Percentiles rank a stretch among this genome's conserved stretches.
phyloP scores from a whole-genome alignment of 2,797 vertebrate species.

The Taenioides sp. region DNA sequence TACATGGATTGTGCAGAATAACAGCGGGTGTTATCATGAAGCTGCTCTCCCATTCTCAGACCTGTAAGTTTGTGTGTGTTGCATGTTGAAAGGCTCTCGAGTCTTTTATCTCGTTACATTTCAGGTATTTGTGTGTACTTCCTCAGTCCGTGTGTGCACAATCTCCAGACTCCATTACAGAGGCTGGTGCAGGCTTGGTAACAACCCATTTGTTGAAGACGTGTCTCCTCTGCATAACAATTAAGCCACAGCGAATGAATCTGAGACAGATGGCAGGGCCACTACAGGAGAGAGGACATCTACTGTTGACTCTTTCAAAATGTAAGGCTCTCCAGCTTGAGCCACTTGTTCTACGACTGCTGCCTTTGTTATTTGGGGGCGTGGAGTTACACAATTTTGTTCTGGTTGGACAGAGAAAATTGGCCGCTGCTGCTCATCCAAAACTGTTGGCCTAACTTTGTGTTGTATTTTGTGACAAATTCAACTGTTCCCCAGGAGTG shows the following conservation, averaged over 20 bases:
- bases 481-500: constrained; percentile 22
- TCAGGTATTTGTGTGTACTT: constrained; percentile 1
- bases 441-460: constrained; percentile 19
- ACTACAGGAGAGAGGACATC: constrained; percentile 40
- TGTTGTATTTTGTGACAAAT: constrained; percentile 26
- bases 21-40: neutral
- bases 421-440: neutral
- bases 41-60: constrained; percentile 1
- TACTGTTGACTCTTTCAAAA: constrained; percentile 35
- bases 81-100: neutral
- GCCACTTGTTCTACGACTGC: constrained; percentile 20
- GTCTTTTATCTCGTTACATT: neutral
- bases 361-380: constrained; percentile 20
- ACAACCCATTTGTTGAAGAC: constrained; percentile 57
- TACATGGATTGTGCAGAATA: constrained; percentile 6
- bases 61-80: neutral
- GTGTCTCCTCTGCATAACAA: constrained; percentile 68
- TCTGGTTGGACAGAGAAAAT: too few relatives aligned
- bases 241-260: constrained; percentile 62
- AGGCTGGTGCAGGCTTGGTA: constrained; percentile 47
- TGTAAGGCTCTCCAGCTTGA: constrained; percentile 40
- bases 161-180: constrained; percentile 51
- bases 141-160: constrained; percentile 19
- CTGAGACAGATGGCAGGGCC: constrained; percentile 66
- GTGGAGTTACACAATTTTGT: constrained; percentile 23